Evolutionary conservation across 2,797 vertebrate genomes (phyloP), one percentile per base, ranked within the genome.

Genomic region (Notoglanidium macrostoma): DNA sequence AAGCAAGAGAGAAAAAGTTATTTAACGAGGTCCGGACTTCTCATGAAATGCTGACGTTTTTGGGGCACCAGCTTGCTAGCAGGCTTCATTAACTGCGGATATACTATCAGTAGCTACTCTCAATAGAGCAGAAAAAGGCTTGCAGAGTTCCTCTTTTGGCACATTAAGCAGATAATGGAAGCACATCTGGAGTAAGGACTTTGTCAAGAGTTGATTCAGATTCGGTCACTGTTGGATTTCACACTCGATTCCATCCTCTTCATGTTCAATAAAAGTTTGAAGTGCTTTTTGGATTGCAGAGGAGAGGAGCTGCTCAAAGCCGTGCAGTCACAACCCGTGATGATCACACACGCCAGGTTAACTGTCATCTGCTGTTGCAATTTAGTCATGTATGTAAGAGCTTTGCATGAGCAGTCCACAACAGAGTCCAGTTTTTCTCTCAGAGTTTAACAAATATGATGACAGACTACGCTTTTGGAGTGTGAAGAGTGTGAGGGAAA

Each of bases 81-180:
- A 80, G 83, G 65, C 74, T 85, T 87, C 87, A 80, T 88, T 88
- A 88, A 55, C 59, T 46, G 61, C n/a, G 68, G 61, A 78, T 73
- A 72, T 73, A 85, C 74, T 73, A 73, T 80, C 83, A 73, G n/a
- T 49, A 85, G n/a, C 73, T 83, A n/a, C 19, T 85, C 83, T 74
- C 51, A 40, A 12, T 84, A 46, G 67, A 32, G 40, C 40, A 74
- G 67, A 73, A 65, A 35, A 57, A 74, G 46, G 26, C 68, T 74
- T 61, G 59, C 55, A 61, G 72, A 44, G 10, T 65, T 73, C 77
- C 77, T 19, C 54, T 73, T 77, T 80, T 78, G 32, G 65, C 68
- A 84, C 83, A 73, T 73, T 85, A 74, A 80, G 61, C 65, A 57
- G 57, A 57, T 86, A 86, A 80, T 86, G 76, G 76, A 68, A 57